Evolutionary conservation across 2,888 invertebrate genomes (phyloP).

Genomic region (Sussaba pulchella): DNA sequence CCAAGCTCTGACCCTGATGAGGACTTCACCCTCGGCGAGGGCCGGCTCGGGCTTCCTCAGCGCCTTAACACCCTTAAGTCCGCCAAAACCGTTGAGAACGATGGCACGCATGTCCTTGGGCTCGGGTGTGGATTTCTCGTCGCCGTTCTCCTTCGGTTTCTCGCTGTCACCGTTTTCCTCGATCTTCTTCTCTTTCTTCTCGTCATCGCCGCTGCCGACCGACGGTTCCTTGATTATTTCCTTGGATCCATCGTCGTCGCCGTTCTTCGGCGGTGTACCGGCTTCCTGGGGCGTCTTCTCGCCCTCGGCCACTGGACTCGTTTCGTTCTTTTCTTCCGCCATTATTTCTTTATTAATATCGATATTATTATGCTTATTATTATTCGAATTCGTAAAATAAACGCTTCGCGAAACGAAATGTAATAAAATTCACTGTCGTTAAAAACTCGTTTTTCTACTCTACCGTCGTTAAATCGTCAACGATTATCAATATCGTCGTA

Average conservation of each 20-base stretch:
- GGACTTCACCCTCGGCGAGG: conserved; percentile 90
- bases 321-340: conserved; percentile 83
- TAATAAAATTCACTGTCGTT: background rate
- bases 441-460: no score
- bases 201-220: conserved; percentile 78
- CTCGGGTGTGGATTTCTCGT: conserved; percentile 80
- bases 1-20: conserved; percentile 95
- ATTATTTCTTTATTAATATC: conserved; percentile 69
- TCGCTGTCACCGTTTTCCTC: conserved; percentile 83
- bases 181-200: conserved; percentile 86
- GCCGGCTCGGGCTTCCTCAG: conserved; percentile 92
- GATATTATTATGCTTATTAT: conserved; percentile 14
- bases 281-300: conserved; percentile 86
- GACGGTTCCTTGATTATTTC: conserved; percentile 79
- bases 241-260: conserved; percentile 82
- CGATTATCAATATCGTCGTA: no score
- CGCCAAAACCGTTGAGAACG: conserved; percentile 94
- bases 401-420: no score
- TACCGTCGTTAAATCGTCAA: no score
- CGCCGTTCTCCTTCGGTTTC: conserved; percentile 82
- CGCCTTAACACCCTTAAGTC: conserved; percentile 93
- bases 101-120: conserved; percentile 94
- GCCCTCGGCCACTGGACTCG: conserved; percentile 84
- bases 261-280: conserved; percentile 75
- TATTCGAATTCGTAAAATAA: background rate